phyloP scores from a whole-genome alignment of 2,113 vertebrate genomes.

The Sphyrna mokarran region DNA sequence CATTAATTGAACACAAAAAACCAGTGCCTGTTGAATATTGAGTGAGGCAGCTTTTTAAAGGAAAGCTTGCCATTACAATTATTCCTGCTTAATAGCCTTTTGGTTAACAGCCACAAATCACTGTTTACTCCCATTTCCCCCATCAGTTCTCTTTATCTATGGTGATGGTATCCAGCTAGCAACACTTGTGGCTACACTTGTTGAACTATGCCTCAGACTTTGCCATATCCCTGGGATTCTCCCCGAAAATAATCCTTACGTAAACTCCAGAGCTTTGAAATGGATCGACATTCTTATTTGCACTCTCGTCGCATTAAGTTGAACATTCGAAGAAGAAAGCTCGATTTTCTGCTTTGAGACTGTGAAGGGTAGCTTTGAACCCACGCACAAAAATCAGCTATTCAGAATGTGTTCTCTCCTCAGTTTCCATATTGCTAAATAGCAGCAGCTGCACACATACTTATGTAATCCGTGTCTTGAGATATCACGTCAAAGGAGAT shows the following conservation, averaged over 20 bases:
- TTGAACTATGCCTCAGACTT: not conserved
- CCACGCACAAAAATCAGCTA: not conserved
- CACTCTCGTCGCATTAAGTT: not conserved
- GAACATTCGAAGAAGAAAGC: not conserved
- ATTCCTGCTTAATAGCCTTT: not conserved
- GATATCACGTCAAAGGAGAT: not conserved
- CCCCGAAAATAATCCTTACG: not conserved
- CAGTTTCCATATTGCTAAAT: slow-evolving; percentile 13
- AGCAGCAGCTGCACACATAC: not conserved
- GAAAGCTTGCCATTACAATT: not conserved
- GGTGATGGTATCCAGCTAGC: not conserved
- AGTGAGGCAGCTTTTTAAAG: not conserved
- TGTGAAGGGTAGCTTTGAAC: not conserved
- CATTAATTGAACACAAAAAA: not conserved
- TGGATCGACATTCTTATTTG: not conserved
- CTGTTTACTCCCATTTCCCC: not conserved
- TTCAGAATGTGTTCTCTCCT: not conserved
- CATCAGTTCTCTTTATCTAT: not conserved
- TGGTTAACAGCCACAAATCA: not conserved
- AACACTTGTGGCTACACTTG: not conserved
- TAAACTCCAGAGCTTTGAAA: not conserved
- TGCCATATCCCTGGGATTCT: not conserved
- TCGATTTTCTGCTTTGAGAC: not conserved
- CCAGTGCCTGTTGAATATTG: not conserved
- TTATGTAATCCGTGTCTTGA: not conserved